Evolutionary conservation across 2,113 vertebrate species (phyloP), one percentile per base, ranked within the genome.

Genomic region (Ivindomyrus marchei): DNA sequence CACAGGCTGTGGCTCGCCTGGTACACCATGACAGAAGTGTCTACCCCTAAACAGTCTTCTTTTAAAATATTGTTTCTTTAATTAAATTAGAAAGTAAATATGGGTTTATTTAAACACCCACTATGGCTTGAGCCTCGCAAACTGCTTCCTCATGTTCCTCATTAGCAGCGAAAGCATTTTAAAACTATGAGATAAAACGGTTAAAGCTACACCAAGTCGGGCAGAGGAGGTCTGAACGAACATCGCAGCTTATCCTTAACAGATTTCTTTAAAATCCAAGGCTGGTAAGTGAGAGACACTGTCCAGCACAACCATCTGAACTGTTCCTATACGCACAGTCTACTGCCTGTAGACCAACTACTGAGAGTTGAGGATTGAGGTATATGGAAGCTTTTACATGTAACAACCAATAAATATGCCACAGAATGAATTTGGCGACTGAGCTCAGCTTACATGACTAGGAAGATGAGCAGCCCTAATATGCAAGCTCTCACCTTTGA

Each of bases 101-200:
- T 58, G 24, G 45, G 45, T 89, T 27, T 92, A 92, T 86, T 89
- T 91, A 89, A 94, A 92, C 91, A 94, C 94, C 92, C 93, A 88
- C 88, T 86, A 90, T 85, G 31, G 91, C 90, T 91, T 19, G 50
- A 58, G 91, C 93, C 92, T 88, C 21, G 90, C 92, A 88, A 88
- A 94, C 95, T 91, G 93, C 92, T 93, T 92, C 24, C 42, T 90
- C 92, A 94, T 94, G 93, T 95, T 93, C 93, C 92, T 91, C 95
- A 94, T 94, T 95, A 96, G 96, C 96, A 96, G 96, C 96, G 94
- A 95, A 94, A 42, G 74, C 90, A 91, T 95, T 96, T 95, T 95
- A 94, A 96, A 96, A 94, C 95, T 95, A 95, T 96, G 95, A 96
- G 96, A 96, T 91, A 94, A 95, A 91, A 24, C 89, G 85, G 62